phyloP scores from a whole-genome alignment of 2,113 vertebrate species.

The Puntigrus tetrazona region DNA sequence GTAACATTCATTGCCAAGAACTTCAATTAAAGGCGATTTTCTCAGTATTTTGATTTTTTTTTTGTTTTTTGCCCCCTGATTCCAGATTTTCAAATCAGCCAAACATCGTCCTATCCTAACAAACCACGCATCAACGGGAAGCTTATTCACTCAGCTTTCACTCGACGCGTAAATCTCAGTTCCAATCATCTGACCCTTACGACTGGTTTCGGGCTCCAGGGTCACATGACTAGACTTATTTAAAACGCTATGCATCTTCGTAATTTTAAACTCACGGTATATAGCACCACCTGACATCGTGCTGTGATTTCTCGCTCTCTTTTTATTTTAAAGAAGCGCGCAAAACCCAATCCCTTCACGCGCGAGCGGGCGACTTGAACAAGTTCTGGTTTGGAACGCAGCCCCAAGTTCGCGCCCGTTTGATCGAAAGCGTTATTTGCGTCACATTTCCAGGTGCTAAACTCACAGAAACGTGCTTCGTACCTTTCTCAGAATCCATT shows the following conservation, averaged over 20 bases:
- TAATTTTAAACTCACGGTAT: not conserved
- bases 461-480: constrained; percentile 3
- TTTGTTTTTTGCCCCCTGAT: too few species aligned
- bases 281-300: not conserved
- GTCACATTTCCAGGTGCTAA: constrained; percentile 26
- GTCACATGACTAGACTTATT: not conserved
- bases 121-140: too few species aligned
- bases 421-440: not conserved
- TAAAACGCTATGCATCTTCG: not conserved
- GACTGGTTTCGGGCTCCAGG: too few species aligned
- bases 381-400: constrained; percentile 23
- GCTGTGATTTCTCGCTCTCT: not conserved
- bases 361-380: not conserved
- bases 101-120: too few species aligned
- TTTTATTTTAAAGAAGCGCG: not conserved
- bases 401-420: constrained; percentile 62
- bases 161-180: too few species aligned
- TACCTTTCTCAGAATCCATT: constrained; percentile 80
- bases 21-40: too few species aligned
- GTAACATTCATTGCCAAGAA: too few species aligned
- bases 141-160: too few species aligned
- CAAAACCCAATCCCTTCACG: not conserved
- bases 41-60: too few species aligned
- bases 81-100: too few species aligned
- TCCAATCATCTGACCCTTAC: too few species aligned